Evolutionary conservation across 2,797 vertebrate genomes (phyloP), one percentile per base, ranked within the genome.

Genomic region (Oophaga sylvatica): DNA sequence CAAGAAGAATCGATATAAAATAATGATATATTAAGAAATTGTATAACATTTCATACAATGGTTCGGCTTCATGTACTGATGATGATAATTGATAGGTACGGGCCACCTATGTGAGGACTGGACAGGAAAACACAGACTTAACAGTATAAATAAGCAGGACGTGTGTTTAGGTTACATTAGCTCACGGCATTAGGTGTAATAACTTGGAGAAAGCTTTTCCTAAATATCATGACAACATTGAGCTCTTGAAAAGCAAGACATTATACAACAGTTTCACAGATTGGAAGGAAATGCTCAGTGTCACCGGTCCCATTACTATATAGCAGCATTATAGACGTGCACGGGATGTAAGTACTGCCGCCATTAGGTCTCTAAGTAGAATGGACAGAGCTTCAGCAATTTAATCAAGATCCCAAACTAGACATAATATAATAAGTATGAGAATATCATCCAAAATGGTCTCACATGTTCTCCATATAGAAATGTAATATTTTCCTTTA

Each of bases 221-320:
- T 35, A 86, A 84, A 84, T 79, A 79, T 87, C 62, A 8, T 78
- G 62, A 70, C 71, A 79, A 70, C 29, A 41, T 20, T 59, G 71
- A 87, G 48, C 60, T 16, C 80, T 59, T 20, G 71, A 67, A 70
- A 83, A 80, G 31, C 62, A 65, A 80, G 53, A 80, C 75, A 73
- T 80, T 62, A 79, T 17, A 80, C 53, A 80, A 53, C 19, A 26
- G 48, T 68, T 57, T 87, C 78, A 84, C 81, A 88, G 87, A 88
- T 80, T 79, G 81, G 81, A 67, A 41, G 59, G 9, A 15, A 45
- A 5, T 1, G 79, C 17, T 1, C 11, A 22, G 20, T 22, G 29
- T 79, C 15, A 17, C 57, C 16, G 12, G 7, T 20, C 79, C 79
- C 11, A n/a, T 53, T 80, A 80, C 45, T 63, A 17, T 45, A 63